Evolutionary conservation across 2,888 invertebrate genomes (phyloP).

Genomic region (Bruchidius siliquastri): DNA sequence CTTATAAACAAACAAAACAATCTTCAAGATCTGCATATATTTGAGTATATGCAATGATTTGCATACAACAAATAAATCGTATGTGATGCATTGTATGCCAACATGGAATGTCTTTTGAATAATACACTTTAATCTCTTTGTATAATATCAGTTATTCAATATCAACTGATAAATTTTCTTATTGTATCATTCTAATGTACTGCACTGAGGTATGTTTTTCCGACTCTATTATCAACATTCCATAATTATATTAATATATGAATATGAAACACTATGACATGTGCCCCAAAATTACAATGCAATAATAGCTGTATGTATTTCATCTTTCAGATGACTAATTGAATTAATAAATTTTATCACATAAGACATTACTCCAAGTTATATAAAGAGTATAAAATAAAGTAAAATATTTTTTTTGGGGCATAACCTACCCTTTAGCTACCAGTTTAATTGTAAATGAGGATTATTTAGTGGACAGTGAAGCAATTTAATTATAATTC

Average conservation of each 20-base stretch:
- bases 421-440: too few relatives aligned
- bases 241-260: neutral
- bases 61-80: neutral
- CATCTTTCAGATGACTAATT: too few relatives aligned
- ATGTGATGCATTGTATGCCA: neutral
- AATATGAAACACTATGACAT: neutral
- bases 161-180: neutral
- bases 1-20: too few relatives aligned
- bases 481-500: too few relatives aligned
- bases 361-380: too few relatives aligned
- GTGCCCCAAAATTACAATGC: neutral
- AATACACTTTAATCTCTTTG: neutral
- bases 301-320: neutral
- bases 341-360: too few relatives aligned
- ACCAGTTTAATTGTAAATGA: too few relatives aligned
- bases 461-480: too few relatives aligned
- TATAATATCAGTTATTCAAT: neutral
- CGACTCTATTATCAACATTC: neutral
- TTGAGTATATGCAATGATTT: too few relatives aligned
- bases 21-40: too few relatives aligned
- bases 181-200: neutral
- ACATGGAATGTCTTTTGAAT: neutral
- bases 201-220: neutral
- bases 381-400: too few relatives aligned
- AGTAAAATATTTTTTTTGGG: too few relatives aligned